These are phyloP conservation scores for Oligia latruncula DNA, from an alignment of 2,888 invertebrate genomes.

Conservation along the genomic window DNA sequence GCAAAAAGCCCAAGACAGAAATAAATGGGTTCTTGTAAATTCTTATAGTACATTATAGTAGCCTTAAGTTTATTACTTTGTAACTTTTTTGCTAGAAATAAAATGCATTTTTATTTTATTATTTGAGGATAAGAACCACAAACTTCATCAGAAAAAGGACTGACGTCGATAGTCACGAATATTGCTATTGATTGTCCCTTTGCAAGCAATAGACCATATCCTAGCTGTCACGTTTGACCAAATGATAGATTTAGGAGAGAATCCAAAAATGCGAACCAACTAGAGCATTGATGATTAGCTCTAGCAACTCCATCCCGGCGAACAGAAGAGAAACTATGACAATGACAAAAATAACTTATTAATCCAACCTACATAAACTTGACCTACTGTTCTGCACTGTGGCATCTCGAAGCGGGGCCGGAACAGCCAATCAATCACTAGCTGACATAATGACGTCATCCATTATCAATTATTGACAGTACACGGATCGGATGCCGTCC, in stretches of 20 bases:
- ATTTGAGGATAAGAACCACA: neutral
- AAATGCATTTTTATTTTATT: no score
- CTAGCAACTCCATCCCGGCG: neutral
- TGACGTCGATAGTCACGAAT: no score
- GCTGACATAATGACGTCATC: conserved; percentile 88
- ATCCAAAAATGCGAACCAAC: neutral
- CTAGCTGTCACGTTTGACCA: neutral
- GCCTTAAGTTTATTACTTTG: no score
- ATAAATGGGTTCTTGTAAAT: no score
- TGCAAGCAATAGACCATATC: neutral
- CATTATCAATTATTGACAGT: conserved; percentile 90
- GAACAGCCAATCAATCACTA: conserved; percentile 86
- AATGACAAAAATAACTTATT: conserved; percentile 18
- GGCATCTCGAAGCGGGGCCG: conserved; percentile 65
- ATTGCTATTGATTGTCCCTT: no score
- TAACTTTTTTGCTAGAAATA: no score
- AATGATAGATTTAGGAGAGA: neutral
- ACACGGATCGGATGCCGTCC: conserved; percentile 83
- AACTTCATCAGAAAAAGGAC: neutral
- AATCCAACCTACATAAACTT: conserved; percentile 45
- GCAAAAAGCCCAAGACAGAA: no score
- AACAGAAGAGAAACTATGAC: neutral
- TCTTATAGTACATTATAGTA: no score
- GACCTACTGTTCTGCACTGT: conserved; percentile 57
- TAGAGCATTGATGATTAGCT: neutral